Evolutionary conservation across 1,140 invertebrate genomes (phyloP), one percentile per base, ranked within the genome.

Genomic region (Popillia japonica): DNA sequence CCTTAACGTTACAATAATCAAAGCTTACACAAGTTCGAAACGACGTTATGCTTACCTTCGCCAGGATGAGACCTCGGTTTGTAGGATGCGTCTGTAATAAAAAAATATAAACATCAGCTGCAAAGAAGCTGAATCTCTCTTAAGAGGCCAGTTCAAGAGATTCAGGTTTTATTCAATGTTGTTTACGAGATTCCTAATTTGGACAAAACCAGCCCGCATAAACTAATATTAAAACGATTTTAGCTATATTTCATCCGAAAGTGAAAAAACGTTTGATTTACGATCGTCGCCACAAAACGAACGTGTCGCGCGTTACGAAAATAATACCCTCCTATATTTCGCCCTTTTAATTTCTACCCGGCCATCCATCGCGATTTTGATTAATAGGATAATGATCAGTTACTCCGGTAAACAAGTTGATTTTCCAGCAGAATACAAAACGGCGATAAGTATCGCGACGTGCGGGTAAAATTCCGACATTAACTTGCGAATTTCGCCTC

Each of bases 71-170:
- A 42, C 75, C 59, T 76, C 9, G 75, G 75, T 23, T 76, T 76
- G 41, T 76, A 76, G 6, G 75, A 44, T 3, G 59, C 75, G 48
- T 76, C 75, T 76, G 41, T n/a, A 76, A 76, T 42, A 76, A 76
- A 17, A 76, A 44, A 14, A 76, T n/a, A 44, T 3, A 55, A 76
- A 20, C 11, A 22, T 55, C 6, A n/a, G n/a, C n/a, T n/a, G n/a
- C n/a, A n/a, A n/a, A n/a, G n/a, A n/a, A n/a, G n/a, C n/a, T n/a
- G n/a, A n/a, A n/a, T n/a, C n/a, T n/a, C n/a, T n/a, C n/a, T n/a
- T n/a, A n/a, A n/a, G n/a, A n/a, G n/a, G n/a, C n/a, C n/a, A n/a
- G n/a, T n/a, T n/a, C n/a, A n/a, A n/a, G n/a, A n/a, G n/a, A n/a
- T n/a, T n/a, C n/a, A n/a, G n/a, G n/a, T n/a, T n/a, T n/a, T n/a